phyloP scores from a whole-genome alignment of 1,140 invertebrate genomes.

The Hermatobates lingyangjiaoensis region DNA sequence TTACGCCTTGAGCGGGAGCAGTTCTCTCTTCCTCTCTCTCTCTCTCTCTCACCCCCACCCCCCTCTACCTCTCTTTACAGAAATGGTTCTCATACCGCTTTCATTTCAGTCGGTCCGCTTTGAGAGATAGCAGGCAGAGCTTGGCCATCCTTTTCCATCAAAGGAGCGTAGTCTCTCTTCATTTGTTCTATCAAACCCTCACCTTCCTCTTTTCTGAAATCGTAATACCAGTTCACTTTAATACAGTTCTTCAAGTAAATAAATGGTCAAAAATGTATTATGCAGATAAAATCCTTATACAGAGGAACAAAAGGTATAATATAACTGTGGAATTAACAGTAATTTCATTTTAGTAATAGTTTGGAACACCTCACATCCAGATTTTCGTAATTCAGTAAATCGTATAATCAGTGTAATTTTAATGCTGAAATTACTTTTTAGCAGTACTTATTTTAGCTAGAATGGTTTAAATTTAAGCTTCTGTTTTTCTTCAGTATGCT shows the following conservation, averaged over 20 bases:
- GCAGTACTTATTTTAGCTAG: too few relatives aligned
- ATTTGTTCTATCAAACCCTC: slow-evolving; percentile 42
- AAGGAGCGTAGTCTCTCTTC: slow-evolving; percentile 45
- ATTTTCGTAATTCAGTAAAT: background rate
- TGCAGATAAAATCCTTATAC: background rate
- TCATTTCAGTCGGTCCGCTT: too few relatives aligned
- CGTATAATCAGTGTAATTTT: background rate
- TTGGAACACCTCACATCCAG: background rate
- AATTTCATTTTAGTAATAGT: background rate
- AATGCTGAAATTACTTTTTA: too few relatives aligned
- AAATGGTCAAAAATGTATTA: background rate
- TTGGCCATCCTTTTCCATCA: slow-evolving; percentile 21
- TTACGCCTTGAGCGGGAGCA: background rate
- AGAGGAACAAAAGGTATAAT: background rate
- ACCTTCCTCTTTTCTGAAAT: slow-evolving; percentile 40
- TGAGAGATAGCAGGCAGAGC: too few relatives aligned
- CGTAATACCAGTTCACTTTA: background rate
- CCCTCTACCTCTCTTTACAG: background rate
- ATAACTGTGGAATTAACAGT: background rate
- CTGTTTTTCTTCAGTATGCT: too few relatives aligned
- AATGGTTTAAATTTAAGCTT: too few relatives aligned
- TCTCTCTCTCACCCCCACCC: background rate
- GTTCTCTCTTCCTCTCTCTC: background rate
- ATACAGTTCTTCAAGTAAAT: background rate
- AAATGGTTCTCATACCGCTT: slow-evolving; percentile 5